Percentiles rank a stretch among this genome's conserved stretches.
These are phyloP conservation scores for Hormaphis cornu DNA, from an alignment of 1,140 invertebrate genomes.

Conservation along the genomic window DNA sequence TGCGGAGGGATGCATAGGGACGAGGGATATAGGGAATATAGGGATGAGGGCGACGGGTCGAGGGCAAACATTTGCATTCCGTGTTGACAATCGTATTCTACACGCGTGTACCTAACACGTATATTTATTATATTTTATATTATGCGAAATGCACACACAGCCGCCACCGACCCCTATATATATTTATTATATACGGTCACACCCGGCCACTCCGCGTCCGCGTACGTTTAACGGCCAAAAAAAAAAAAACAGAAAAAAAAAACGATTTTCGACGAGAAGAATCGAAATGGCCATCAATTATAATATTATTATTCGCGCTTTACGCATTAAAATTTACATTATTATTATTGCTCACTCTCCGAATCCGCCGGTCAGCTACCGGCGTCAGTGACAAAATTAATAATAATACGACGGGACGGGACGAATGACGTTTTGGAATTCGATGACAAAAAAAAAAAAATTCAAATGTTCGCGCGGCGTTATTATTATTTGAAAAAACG, in stretches of 20 bases:
- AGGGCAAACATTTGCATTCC: constrained; percentile 27
- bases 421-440: constrained; percentile 12
- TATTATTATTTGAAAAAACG: no score
- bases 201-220: no score
- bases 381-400: not conserved
- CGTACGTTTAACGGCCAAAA: no score
- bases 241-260: no score
- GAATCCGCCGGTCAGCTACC: not conserved
- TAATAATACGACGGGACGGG: not conserved
- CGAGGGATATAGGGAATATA: no score
- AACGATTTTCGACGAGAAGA: not conserved
- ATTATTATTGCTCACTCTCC: not conserved
- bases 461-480: not conserved
- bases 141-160: not conserved
- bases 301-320: no score
- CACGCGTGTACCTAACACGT: not conserved
- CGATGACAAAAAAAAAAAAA: not conserved
- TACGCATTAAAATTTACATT: no score
- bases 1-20: no score
- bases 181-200: no score
- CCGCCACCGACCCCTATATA: not conserved
- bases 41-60: not conserved
- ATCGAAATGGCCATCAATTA: constrained; percentile 18
- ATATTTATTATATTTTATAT: not conserved
- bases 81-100: constrained; percentile 19